These are phyloP conservation scores for Vombatus ursinus DNA, from an alignment of 2,113 vertebrate species.

Conservation along the genomic window DNA sequence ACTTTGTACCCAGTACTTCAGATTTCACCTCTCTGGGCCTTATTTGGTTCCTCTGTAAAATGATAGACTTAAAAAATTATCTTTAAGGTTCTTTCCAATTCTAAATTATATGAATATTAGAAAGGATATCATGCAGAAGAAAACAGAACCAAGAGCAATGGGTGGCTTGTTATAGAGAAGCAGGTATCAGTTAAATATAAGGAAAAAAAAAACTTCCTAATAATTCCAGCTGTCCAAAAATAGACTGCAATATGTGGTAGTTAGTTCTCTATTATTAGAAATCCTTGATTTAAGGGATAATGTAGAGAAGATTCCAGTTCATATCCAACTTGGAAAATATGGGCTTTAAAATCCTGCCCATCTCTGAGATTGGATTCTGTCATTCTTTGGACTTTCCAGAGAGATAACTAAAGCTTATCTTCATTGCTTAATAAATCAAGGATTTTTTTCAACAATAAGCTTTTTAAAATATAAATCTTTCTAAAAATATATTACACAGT, in stretches of 20 bases:
- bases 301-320: not conserved
- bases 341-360: not conserved
- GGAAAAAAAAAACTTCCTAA: not conserved
- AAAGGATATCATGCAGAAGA: not conserved
- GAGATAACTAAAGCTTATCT: not conserved
- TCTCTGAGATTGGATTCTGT: not conserved
- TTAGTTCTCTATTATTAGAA: not conserved
- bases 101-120: not conserved
- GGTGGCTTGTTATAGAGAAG: not conserved
- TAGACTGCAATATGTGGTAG: not conserved
- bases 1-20: not conserved
- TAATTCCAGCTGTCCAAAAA: not conserved
- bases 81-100: not conserved
- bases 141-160: not conserved
- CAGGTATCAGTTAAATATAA: not conserved
- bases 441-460: not conserved
- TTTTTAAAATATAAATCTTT: not conserved
- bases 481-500: not conserved
- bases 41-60: not conserved
- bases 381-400: not conserved
- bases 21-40: not conserved
- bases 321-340: not conserved
- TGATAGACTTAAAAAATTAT: not conserved
- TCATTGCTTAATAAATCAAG: not conserved
- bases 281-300: not conserved